Evolutionary conservation across 2,888 invertebrate species (phyloP).

Genomic region (Nymphalis urticae): DNA sequence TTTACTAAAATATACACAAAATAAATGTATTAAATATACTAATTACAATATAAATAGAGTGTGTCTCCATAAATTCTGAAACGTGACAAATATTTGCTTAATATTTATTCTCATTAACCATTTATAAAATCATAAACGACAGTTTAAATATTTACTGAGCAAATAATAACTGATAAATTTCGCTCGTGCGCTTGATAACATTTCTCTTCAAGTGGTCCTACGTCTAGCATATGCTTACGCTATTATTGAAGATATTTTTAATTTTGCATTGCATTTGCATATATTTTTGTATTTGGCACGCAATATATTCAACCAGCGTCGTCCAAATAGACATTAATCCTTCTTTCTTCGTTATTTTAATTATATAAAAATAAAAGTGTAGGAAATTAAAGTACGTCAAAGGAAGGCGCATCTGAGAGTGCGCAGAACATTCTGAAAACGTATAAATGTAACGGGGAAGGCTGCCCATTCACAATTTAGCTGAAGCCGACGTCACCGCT

Average conservation of each 20-base stretch:
- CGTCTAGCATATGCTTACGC: neutral
- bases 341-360: neutral
- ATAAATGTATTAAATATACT: neutral
- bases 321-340: constrained; percentile 30
- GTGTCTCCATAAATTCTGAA: constrained; percentile 14
- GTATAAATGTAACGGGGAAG: constrained; percentile 69
- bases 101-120: constrained; percentile 33
- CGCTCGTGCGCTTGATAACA: constrained; percentile 68
- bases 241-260: neutral
- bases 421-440: constrained; percentile 67
- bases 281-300: neutral
- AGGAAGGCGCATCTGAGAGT: constrained; percentile 68
- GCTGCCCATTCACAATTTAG: constrained; percentile 71
- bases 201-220: constrained; percentile 38
- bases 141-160: constrained; percentile 65
- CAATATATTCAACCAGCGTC: constrained; percentile 4
- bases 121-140: constrained; percentile 41
- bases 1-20: neutral
- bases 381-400: constrained; percentile 40
- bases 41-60: too few species aligned
- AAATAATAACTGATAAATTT: constrained; percentile 64
- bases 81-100: constrained; percentile 26
- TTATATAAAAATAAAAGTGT: constrained; percentile 42
- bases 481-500: constrained; percentile 55
- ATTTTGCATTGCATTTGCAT: neutral